Evolutionary conservation across 2,888 invertebrate species (phyloP).

Genomic region (Salticus scenicus): DNA sequence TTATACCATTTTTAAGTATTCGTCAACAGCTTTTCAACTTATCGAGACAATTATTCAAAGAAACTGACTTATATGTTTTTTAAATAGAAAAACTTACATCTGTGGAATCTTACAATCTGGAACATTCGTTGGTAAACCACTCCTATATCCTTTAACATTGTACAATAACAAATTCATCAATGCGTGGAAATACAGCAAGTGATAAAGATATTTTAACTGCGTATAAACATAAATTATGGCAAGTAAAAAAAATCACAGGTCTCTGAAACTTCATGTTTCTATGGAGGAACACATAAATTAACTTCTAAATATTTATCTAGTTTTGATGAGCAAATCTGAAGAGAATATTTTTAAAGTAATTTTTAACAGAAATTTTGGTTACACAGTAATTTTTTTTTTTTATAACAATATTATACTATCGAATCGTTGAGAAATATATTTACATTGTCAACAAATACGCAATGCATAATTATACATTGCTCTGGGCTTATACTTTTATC

Average conservation of each 20-base stretch:
- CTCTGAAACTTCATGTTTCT: constrained; percentile 5
- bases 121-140: not conserved
- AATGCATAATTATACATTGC: constrained; percentile 24
- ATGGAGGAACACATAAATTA: constrained; percentile 8
- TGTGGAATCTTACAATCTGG: not conserved
- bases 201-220: not conserved
- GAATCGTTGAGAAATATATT: constrained; percentile 19
- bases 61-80: not conserved
- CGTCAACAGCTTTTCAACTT: not conserved
- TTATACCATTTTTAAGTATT: not conserved
- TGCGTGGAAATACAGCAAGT: constrained; percentile 12
- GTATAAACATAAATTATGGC: not conserved
- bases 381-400: not conserved
- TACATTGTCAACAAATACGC: constrained; percentile 20
- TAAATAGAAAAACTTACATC: not conserved
- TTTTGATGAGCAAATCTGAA: constrained; percentile 19
- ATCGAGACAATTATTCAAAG: not conserved
- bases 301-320: constrained; percentile 16
- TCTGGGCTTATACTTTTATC: constrained; percentile 44
- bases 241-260: constrained; percentile 12
- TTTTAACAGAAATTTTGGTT: not conserved
- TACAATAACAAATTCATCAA: constrained; percentile 8
- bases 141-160: not conserved
- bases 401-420: not conserved
- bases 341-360: not conserved